These are phyloP conservation scores for mouse (Mus musculus) DNA, from an alignment of 2,113 vertebrate genomes.

Conservation along the genomic window GRCm39 chrX:76775501-76776000, in stretches of 20 bases:
- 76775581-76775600: slow-evolving; percentile 10
- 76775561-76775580: slow-evolving; percentile 36
- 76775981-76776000: neutral
- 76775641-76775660: neutral
- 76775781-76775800: neutral
- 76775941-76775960: neutral
- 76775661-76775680: neutral
- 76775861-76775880: slow-evolving; percentile 40
- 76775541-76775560: slow-evolving; percentile 47
- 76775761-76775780: neutral
- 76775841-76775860: neutral
- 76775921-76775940: slow-evolving; percentile 32
- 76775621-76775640: slow-evolving; percentile 39
- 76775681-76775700: neutral
- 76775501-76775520: slow-evolving; percentile 37
- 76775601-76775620: neutral
- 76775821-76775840: slow-evolving; percentile 4
- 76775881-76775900: neutral
- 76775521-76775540: slow-evolving; percentile 21
- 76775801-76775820: slow-evolving; percentile 9
- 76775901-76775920: slow-evolving; percentile 4
- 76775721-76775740: neutral
- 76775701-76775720: neutral
- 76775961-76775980: slow-evolving; percentile 5
- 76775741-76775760: neutral